These are phyloP conservation scores for Falcaria lacertinaria DNA, from an alignment of 2,888 invertebrate genomes.

Conservation along the genomic window DNA sequence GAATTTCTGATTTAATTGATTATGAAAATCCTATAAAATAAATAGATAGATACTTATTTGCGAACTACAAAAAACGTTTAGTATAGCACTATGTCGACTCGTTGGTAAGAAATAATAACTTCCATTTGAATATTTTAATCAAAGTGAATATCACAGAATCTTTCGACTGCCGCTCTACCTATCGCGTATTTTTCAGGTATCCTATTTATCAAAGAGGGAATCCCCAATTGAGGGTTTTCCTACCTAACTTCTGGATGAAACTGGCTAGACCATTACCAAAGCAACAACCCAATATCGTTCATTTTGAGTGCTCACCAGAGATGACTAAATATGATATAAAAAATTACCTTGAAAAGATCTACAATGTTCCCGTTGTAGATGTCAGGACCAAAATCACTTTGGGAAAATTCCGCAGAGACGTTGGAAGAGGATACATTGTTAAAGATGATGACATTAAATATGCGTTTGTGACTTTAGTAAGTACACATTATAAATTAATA, in stretches of 20 bases:
- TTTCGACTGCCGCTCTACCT: no score
- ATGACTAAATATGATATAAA: constrained; percentile 95
- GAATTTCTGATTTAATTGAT: no score
- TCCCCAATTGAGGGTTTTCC: constrained; percentile 94
- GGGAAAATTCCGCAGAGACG: constrained; percentile 83
- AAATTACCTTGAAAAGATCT: constrained; percentile 97
- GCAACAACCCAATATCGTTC: constrained; percentile 89
- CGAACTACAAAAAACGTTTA: no score
- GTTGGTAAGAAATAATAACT: constrained; percentile 43
- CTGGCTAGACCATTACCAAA: constrained; percentile 84
- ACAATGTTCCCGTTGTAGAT: constrained; percentile 88
- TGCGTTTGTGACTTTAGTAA: constrained; percentile 89
- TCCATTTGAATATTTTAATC: no score
- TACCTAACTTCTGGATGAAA: constrained; percentile 99
- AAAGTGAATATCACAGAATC: no score
- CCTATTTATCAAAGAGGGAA: constrained; percentile 94
- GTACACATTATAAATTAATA: constrained; percentile 15
- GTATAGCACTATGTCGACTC: constrained; percentile 49
- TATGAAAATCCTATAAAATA: no score
- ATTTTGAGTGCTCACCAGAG: constrained; percentile 94
- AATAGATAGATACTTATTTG: neutral
- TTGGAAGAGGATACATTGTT: constrained; percentile 81
- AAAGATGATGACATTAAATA: constrained; percentile 92
- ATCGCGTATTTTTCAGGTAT: constrained; percentile 91
- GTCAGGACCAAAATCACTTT: constrained; percentile 87